These are phyloP conservation scores for Ranitomeya variabilis DNA, from an alignment of 2,113 vertebrate genomes.

Conservation along the genomic window DNA sequence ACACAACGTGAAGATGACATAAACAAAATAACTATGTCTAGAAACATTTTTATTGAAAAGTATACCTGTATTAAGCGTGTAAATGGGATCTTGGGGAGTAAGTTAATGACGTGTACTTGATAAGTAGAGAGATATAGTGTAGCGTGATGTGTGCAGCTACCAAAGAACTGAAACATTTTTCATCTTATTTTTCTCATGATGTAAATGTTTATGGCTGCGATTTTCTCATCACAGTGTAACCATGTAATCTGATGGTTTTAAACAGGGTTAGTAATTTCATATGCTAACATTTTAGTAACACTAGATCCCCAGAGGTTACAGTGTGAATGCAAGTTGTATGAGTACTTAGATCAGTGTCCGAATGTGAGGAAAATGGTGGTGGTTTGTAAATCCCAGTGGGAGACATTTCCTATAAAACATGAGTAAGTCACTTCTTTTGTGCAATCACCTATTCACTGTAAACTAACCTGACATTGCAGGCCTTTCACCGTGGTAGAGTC, in stretches of 20 bases:
- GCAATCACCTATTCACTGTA: not conserved
- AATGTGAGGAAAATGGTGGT: not conserved
- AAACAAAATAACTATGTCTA: not conserved
- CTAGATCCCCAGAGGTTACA: not conserved
- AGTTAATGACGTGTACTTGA: not conserved
- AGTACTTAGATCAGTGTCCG: constrained; percentile 11
- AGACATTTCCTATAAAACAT: not conserved
- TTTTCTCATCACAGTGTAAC: not conserved
- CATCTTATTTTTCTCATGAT: not conserved
- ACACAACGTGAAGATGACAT: not conserved
- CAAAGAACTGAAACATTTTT: not conserved
- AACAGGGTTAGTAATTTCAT: not conserved
- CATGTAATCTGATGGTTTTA: not conserved
- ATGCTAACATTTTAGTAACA: constrained; percentile 6
- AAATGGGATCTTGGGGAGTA: no score
- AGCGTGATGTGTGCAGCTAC: not conserved
- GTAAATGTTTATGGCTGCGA: not conserved
- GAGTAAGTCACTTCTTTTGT: not conserved
- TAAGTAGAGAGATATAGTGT: no score
- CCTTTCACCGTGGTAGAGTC: not conserved
- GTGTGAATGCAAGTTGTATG: not conserved
- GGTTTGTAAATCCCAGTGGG: not conserved
- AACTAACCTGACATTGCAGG: not conserved
- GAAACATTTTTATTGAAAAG: no score
- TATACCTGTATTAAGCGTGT: no score